Base-by-base conservation (phyloP, 2,797 vertebrate species). In the Macrochelys suwanniensis region DNA sequence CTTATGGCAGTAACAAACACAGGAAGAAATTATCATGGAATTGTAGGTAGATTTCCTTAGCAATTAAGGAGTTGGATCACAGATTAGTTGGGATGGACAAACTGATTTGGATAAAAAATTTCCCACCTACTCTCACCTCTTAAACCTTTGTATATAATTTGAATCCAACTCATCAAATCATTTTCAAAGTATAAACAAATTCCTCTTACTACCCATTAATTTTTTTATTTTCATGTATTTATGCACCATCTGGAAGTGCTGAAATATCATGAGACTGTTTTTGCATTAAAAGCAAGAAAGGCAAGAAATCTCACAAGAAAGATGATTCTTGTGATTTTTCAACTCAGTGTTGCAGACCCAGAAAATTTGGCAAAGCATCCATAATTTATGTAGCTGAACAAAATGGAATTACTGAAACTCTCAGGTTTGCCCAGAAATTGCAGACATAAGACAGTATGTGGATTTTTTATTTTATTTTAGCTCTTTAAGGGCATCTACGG, bases 171-270 rank as follows among this genome's bases (percentile, higher is more conserved):
- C 79, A 81, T 45, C 33, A 89, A 19, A 82, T 80, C 9, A 7
- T 90, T 92, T 87, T 92, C 25, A 89, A 21, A 78, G 21, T 54
- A 89, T 6, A 83, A 95, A 91, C 92, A 92, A 54, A 90, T 92
- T 95, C 93, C 49, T 33, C 54, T 25, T 3, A 71, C 12, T 91
- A 11, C 49, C 31, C 89, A 49, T 91, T 87, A 26, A 26, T 42
- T 56, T 53, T 87, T 87, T 85, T 19, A 89, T 96, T 95, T 96
- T 84, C 33, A 33, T 76, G 7, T 81, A n/a, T 95, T 94, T 92
- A 45, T 94, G 19, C 80, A 84, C 51, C 16, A 65, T 28, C 87
- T 53, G 37, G 88, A 88, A 89, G 80, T 23, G 13, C 80, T 89
- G 84, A 90, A 96, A 92, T 87, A 89, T 74, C 68, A 77, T 9